A percentile compares a stretch with the other conserved stretches of the same genome.
Conservation (phyloP, 2,888 invertebrate genomes). For the Auanema freiburgensis region DNA sequence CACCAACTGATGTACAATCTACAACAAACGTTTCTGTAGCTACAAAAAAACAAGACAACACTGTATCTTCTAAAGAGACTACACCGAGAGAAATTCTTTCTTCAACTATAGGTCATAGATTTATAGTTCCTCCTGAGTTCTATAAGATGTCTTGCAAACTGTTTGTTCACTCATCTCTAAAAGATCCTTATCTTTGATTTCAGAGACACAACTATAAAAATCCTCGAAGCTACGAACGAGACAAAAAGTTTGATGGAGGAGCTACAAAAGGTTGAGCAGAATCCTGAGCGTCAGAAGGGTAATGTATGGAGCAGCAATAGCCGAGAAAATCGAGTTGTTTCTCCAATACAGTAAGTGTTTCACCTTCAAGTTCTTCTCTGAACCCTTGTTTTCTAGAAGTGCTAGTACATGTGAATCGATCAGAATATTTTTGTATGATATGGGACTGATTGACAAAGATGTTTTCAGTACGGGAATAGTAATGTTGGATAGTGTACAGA, state of each 20-base stretch:
- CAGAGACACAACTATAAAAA: slow-evolving; percentile 48
- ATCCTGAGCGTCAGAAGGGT: slow-evolving; percentile 28
- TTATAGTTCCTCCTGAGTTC: slow-evolving; percentile 53
- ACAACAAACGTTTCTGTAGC: no score
- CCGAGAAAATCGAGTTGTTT: slow-evolving; percentile 20
- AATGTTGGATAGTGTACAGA: slow-evolving; percentile 72
- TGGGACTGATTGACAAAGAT: slow-evolving; percentile 78
- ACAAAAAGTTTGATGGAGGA: slow-evolving; percentile 34
- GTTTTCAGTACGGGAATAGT: slow-evolving; percentile 68
- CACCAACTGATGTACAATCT: slow-evolving; percentile 2
- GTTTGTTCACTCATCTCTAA: slow-evolving; percentile 35
- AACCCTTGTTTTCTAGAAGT: slow-evolving; percentile 33
- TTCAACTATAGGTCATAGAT: slow-evolving; percentile 37
- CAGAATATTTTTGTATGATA: slow-evolving; percentile 88
- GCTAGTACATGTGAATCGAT: slow-evolving; percentile 85
- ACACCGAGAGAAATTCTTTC: slow-evolving; percentile 17
- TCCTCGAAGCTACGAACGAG: slow-evolving; percentile 42
- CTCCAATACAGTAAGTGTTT: slow-evolving; percentile 19
- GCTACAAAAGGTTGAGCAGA: slow-evolving; percentile 32
- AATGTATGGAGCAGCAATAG: slow-evolving; percentile 34
- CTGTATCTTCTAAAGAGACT: not conserved
- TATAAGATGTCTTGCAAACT: slow-evolving; percentile 56
- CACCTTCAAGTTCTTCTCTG: not conserved
- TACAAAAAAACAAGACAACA: not conserved
- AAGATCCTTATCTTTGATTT: slow-evolving; percentile 12